Evolutionary conservation across 1,140 invertebrate genomes (phyloP), one percentile per base, ranked within the genome.

Genomic region (Cyphomyrmex costatus): DNA sequence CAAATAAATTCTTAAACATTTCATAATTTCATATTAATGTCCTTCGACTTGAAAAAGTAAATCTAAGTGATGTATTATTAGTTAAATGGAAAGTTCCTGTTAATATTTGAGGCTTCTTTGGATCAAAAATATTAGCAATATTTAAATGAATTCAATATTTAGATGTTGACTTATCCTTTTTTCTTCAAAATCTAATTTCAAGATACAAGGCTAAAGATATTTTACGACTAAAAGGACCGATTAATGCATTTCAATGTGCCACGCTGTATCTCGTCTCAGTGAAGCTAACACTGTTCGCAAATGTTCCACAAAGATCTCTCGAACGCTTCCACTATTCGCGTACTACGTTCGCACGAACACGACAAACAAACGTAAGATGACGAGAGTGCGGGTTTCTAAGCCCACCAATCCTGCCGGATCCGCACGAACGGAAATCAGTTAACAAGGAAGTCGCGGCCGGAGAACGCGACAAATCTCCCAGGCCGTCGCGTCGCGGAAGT

Each of bases 391-490:
- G 21, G 36, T 63, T 77, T 77, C 60, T 36, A 53, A 78, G 60
- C 27, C n/a, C 33, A 6, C 19, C 42, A 6, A 58, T 56, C 63
- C 24, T 36, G 58, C 6, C 19, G n/a, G 30, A 66, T 66, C 21
- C 36, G 51, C 68, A 27, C 21, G 68, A 60, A 46, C 36, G 36
- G 36, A 60, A 82, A 73, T 68, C 36, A 63, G 77, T 73, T 46
- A 30, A 58, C 53, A 24, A 73, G 66, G 53, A 73, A 60, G 68
- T 70, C 77, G 49, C 30, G 49, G 49, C 16, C 65, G 36, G 51
- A 21, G 21, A 71, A 73, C 19, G 53, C 68, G 79, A 73, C 79
- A 46, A 73, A 46, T 82, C 79, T 82, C 7, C 21, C 36, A 21
- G 12, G 30, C 19, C 33, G 53, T 60, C 36, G 36, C 33, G 53